These are phyloP conservation scores for Trididemnum clinides DNA, from an alignment of 23 tunicate genomes.

Conservation along the genomic window DNA sequence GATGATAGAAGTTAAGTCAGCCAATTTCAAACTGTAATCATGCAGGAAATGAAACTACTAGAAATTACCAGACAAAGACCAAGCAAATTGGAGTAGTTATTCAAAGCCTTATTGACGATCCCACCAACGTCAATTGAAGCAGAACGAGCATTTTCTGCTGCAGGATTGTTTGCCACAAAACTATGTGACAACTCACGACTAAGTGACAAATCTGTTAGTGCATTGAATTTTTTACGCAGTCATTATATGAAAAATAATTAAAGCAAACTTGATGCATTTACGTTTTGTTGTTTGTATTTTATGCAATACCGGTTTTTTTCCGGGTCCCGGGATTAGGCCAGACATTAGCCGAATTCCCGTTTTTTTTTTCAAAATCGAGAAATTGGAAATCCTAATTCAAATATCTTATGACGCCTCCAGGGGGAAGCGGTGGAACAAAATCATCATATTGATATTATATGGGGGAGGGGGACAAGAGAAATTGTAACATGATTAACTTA, in stretches of 20 bases:
- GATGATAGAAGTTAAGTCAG: conserved; percentile 25
- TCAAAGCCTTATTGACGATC: conserved; percentile 19
- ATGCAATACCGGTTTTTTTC: no score
- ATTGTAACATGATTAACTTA: no score
- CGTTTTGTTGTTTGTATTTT: no score
- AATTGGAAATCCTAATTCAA: no score
- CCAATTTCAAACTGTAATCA: conserved; percentile 13
- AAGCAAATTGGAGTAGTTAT: conserved; percentile 34
- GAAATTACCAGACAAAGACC: conserved; percentile 39
- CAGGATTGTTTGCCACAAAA: conserved; percentile 31
- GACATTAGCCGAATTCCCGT: no score
- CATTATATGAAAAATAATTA: conserved; percentile 32
- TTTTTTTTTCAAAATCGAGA: no score
- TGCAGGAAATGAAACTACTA: conserved; percentile 17
- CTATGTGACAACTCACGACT: conserved; percentile 22
- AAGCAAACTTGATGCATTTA: no score
- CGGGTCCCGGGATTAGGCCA: no score
- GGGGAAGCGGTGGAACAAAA: no score
- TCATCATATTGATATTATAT: no score
- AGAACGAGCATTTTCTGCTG: conserved; percentile 45
- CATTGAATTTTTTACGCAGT: conserved; percentile 30
- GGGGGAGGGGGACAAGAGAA: no score
- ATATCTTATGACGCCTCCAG: no score
- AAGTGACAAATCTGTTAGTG: conserved; percentile 20
- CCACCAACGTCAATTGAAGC: conserved; percentile 36